Evolutionary conservation across 2,113 vertebrate genomes (phyloP).

Genomic region (Prionailurus bengalensis): DNA sequence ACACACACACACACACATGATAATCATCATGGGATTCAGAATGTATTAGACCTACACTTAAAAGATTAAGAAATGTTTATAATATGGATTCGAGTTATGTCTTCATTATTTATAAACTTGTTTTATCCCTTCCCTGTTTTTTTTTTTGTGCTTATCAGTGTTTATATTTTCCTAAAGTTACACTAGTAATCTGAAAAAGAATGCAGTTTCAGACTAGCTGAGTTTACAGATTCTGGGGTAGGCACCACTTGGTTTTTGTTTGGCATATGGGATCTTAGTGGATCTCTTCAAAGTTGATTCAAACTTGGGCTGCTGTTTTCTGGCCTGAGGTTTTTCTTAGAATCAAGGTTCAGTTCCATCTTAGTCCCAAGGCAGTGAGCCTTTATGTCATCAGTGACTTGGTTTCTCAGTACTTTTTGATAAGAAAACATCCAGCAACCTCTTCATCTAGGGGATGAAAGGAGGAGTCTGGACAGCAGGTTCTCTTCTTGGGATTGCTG

Average conservation of each 20-base stretch:
- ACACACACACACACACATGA: neutral
- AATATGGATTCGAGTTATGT: neutral
- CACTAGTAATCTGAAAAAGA: neutral
- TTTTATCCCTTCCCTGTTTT: neutral
- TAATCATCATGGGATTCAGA: neutral
- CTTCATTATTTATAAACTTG: conserved; percentile 1
- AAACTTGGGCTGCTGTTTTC: neutral
- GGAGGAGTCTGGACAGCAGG: neutral
- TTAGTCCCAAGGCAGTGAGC: neutral
- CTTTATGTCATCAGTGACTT: neutral
- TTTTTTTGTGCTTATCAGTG: neutral
- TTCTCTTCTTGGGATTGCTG: neutral
- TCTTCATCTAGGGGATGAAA: neutral
- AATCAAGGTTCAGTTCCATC: neutral
- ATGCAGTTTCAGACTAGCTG: neutral
- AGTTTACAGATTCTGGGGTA: neutral
- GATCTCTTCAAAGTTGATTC: neutral
- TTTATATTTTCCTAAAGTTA: neutral
- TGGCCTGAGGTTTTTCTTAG: neutral
- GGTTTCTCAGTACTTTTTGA: neutral
- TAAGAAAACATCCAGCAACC: neutral
- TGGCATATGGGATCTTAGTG: neutral
- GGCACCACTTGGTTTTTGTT: neutral
- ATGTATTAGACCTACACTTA: neutral
- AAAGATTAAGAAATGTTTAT: neutral